Percentiles rank a stretch among this genome's conserved stretches.
Conservation (phyloP, 35 echinoderm and acorn worm genomes). For the Apostichopus japonicus region DNA sequence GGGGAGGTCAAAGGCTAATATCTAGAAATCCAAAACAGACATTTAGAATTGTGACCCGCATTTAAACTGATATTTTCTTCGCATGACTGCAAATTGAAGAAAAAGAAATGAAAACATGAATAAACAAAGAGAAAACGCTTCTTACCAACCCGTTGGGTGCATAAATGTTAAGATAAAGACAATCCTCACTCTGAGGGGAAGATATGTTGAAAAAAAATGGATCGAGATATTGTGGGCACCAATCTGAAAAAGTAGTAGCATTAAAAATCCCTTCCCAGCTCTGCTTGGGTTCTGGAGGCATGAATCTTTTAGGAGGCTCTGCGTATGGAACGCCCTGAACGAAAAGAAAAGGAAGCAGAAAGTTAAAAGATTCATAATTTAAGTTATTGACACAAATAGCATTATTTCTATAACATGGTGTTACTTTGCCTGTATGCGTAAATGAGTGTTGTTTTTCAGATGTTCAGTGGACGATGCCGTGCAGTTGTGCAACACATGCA, state of each 20-base stretch:
- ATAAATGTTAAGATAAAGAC: slow-evolving; percentile 28
- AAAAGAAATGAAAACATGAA: too few species aligned
- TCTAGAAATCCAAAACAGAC: too few species aligned
- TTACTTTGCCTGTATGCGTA: too few species aligned
- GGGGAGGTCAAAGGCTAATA: too few species aligned
- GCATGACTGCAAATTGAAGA: too few species aligned
- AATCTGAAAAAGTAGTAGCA: background rate
- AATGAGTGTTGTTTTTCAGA: too few species aligned
- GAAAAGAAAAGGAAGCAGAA: background rate
- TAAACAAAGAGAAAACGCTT: background rate
- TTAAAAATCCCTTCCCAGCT: background rate
- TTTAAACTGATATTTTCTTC: too few species aligned
- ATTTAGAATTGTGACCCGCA: too few species aligned
- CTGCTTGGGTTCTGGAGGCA: background rate
- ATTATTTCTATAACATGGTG: too few species aligned
- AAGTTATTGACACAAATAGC: too few species aligned
- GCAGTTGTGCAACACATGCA: too few species aligned
- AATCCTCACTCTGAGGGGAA: slow-evolving; percentile 5
- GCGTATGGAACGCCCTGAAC: slow-evolving; percentile 14
- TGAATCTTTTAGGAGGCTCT: background rate
- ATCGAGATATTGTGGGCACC: background rate
- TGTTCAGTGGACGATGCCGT: too few species aligned
- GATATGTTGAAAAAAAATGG: background rate
- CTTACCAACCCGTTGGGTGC: slow-evolving; percentile 10
- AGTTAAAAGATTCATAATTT: background rate